Evolutionary conservation across 2,797 vertebrate genomes (phyloP).

Genomic region (Odontamblyopus rebecca): DNA sequence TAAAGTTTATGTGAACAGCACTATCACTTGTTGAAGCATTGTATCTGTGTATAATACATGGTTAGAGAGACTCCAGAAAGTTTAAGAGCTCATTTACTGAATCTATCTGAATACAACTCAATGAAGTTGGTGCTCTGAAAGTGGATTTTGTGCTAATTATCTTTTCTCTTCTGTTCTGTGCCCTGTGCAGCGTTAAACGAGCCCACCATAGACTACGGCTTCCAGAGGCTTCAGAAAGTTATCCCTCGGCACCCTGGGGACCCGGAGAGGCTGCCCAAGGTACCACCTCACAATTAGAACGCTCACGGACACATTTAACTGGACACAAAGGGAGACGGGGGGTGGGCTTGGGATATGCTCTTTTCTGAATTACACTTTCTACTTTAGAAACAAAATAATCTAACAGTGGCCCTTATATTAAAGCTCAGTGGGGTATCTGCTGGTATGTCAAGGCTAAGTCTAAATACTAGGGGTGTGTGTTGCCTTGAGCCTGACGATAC

Average conservation of each 20-base stretch:
- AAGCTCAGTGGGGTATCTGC: not conserved
- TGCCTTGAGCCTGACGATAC: too few relatives aligned
- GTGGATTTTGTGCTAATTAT: conserved; percentile 14
- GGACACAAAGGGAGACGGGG: not conserved
- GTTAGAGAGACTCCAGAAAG: conserved; percentile 5
- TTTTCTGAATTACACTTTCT: not conserved
- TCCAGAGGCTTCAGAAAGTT: conserved; percentile 98
- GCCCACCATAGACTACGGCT: conserved; percentile 98
- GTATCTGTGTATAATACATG: conserved; percentile 1
- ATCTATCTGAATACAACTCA: conserved; percentile 8
- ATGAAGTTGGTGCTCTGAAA: not conserved
- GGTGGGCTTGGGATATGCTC: not conserved
- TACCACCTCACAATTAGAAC: conserved; percentile 46
- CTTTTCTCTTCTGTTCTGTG: conserved; percentile 23
- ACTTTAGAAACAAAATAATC: conserved; percentile 5
- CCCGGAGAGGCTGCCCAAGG: conserved; percentile 97
- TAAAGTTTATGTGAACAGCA: conserved; percentile 9
- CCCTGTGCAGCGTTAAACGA: conserved; percentile 87
- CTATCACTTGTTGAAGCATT: conserved; percentile 7
- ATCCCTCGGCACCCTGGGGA: conserved; percentile 97
- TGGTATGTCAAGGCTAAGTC: not conserved
- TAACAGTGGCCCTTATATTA: not conserved
- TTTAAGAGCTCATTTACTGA: conserved; percentile 16
- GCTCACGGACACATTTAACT: not conserved
- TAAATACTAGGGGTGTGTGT: not conserved